Base-by-base conservation (phyloP, 2,888 invertebrate species). In the Alloplasta piceator region DNA sequence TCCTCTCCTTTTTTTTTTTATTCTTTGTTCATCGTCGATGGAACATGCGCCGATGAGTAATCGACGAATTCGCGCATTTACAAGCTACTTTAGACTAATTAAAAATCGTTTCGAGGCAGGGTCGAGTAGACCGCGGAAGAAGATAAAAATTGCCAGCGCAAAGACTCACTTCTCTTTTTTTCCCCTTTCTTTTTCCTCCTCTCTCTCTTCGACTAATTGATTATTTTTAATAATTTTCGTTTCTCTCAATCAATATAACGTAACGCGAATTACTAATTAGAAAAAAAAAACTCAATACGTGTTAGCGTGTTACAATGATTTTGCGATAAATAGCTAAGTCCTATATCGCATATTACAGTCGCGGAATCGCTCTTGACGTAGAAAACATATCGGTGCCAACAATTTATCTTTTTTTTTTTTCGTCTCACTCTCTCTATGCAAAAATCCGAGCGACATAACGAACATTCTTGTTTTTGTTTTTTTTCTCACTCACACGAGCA, bases 181-280 rank as follows among this genome's bases (percentile, higher is more conserved):
- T 38, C 39, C 4, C 16, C 10, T 74, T 46, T 63, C 26, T 52
- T 16, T 61, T 63, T 6, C 16, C 46, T 41, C 12, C 61, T 41
- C 36, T 48, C 48, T 48, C 48, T 48, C 48, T 52, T 52, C 58
- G 58, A 61, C 50, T 43, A 61, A 26, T 68, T 68, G 9, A 60
- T 67, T 43, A 48, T 39, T 16, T 12, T 10, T 48, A 16, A 7
- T 52, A 61, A 14, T 79, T 71, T 52, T 58, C 48, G 26, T 26
- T 26, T 26, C 56, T 67, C 60, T 67, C 39, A 67, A 72, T 76
- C 73, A 60, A 71, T 74, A 61, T 70, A 82, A 83, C 79, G 71
- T 82, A 84, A 81, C 60, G 75, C 72, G 79, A 84, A 76, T 58
- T 82, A 78, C 75, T 81, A 80, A 26, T 26, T 71, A 73, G 66